Conservation (phyloP, 2,888 invertebrate genomes). For the Perithous albicinctus region DNA sequence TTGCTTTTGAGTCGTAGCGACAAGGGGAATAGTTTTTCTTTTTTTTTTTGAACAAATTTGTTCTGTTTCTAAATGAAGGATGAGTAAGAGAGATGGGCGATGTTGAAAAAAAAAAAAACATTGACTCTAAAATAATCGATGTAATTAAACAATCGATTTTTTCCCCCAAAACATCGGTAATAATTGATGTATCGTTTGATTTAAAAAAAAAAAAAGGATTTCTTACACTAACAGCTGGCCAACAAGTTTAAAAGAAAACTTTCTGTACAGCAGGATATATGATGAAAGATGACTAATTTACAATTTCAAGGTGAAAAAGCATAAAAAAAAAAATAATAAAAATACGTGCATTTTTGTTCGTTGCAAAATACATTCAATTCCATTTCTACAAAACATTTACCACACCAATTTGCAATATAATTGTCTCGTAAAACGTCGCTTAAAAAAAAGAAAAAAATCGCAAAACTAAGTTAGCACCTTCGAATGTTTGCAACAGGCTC, state of each 20-base stretch:
- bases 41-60: conserved; percentile 2
- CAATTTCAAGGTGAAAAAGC: too few species aligned
- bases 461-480: conserved; percentile 1
- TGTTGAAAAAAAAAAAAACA: too few species aligned
- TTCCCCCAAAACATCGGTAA: too few species aligned
- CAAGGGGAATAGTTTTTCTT: neutral
- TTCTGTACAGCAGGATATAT: too few species aligned
- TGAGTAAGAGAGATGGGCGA: too few species aligned
- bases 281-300: too few species aligned
- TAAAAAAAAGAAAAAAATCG: conserved; percentile 5
- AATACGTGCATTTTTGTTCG: neutral
- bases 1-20: neutral
- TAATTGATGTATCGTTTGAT: too few species aligned
- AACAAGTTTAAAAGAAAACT: too few species aligned
- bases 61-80: conserved; percentile 21
- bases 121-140: too few species aligned
- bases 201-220: too few species aligned
- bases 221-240: too few species aligned
- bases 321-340: neutral
- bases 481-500: neutral
- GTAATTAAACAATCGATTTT: too few species aligned
- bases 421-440: conserved; percentile 8
- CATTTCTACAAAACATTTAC: neutral
- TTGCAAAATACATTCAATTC: neutral
- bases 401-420: neutral